Percentiles rank a stretch among this genome's conserved stretches.
Evolutionary conservation across 1,140 invertebrate genomes (phyloP).

Genomic region (Caligus rogercresseyi): DNA sequence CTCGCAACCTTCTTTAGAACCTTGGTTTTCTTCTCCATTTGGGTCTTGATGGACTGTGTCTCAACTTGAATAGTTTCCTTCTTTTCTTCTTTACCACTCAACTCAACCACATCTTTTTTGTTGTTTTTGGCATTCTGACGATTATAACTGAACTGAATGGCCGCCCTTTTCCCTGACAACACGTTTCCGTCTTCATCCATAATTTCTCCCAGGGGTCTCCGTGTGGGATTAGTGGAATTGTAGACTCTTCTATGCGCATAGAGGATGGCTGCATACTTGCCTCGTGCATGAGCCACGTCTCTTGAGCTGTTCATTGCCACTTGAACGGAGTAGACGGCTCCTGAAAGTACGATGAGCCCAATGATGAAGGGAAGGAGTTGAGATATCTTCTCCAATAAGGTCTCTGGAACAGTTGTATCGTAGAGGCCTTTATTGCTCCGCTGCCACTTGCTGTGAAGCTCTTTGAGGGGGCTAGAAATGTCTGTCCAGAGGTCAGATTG

Average conservation of each 20-base stretch:
- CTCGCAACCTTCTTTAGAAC: background rate
- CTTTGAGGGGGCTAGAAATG: background rate
- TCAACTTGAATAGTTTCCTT: too few relatives aligned
- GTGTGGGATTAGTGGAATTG: background rate
- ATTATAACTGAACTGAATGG: background rate
- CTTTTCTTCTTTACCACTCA: too few relatives aligned
- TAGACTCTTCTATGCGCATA: background rate
- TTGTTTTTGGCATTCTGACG: background rate
- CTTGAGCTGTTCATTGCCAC: background rate
- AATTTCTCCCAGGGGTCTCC: background rate
- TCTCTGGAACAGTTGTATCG: background rate
- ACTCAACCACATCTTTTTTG: background rate
- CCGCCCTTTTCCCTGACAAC: background rate
- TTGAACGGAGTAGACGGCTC: background rate
- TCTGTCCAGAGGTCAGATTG: background rate
- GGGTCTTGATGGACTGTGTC: too few relatives aligned
- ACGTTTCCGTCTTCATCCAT: background rate
- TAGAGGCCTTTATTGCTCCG: background rate
- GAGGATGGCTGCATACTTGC: background rate
- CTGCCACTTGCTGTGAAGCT: background rate
- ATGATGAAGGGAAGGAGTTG: background rate
- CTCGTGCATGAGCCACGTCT: background rate
- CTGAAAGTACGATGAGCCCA: background rate
- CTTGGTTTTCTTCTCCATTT: too few relatives aligned
- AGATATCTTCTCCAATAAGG: background rate